Conservation (phyloP, 2,113 vertebrate genomes). For the Dendrocopos noguchii region DNA sequence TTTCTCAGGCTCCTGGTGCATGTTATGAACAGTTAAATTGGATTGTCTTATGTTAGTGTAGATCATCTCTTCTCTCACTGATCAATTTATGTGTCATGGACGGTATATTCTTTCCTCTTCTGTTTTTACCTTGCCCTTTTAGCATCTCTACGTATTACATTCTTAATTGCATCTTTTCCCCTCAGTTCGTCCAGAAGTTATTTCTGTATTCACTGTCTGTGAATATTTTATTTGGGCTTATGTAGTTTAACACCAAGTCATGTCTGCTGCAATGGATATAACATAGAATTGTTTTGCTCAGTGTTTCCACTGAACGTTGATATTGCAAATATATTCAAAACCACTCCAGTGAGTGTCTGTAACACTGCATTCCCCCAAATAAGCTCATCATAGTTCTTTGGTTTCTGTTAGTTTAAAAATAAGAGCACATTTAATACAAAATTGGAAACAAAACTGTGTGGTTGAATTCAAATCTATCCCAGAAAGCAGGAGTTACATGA, state of each 20-base stretch:
- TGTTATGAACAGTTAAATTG: neutral
- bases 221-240: neutral
- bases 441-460: neutral
- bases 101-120: neutral
- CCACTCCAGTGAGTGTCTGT: neutral
- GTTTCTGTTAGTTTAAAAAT: neutral
- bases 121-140: neutral
- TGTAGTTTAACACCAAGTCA: neutral
- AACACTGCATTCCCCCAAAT: neutral
- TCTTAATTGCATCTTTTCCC: neutral
- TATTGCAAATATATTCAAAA: constrained; percentile 14
- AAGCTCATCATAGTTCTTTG: neutral
- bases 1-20: neutral
- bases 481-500: neutral
- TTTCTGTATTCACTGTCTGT: neutral
- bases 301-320: neutral
- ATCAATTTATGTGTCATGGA: neutral
- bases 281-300: neutral
- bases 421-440: neutral
- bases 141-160: neutral
- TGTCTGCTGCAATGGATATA: neutral
- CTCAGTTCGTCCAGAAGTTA: neutral
- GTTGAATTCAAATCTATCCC: neutral
- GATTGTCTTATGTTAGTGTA: neutral
- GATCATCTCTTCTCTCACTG: neutral